These are phyloP conservation scores for Drosophila melanosoma DNA, from an alignment of 2,888 invertebrate genomes.

Conservation along the genomic window DNA sequence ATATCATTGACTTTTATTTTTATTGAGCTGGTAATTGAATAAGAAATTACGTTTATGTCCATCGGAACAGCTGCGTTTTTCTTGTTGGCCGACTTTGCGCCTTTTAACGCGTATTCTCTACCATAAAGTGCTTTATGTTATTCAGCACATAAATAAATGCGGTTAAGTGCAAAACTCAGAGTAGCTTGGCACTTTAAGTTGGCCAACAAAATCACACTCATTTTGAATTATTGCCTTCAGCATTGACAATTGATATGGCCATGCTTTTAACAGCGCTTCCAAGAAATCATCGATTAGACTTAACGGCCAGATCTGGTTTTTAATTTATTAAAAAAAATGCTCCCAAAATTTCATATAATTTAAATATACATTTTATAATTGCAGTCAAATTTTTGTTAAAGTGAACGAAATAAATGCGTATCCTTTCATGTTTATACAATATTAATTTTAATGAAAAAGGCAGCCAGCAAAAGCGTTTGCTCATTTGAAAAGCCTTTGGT, in stretches of 20 bases:
- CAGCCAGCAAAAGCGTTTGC: neutral
- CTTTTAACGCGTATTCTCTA: slow-evolving; percentile 50
- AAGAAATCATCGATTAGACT: neutral
- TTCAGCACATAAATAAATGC: slow-evolving; percentile 55
- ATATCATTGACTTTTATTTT: slow-evolving; percentile 74
- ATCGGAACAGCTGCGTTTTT: slow-evolving; percentile 28
- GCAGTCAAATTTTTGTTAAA: neutral
- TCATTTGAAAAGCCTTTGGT: neutral
- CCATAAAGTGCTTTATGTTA: slow-evolving; percentile 58
- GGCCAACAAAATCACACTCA: slow-evolving; percentile 49
- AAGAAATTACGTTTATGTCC: slow-evolving; percentile 70
- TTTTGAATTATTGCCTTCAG: slow-evolving; percentile 35
- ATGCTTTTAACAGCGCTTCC: slow-evolving; percentile 27
- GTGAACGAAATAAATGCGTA: neutral
- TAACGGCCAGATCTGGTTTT: neutral
- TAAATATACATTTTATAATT: neutral
- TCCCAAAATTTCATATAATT: neutral
- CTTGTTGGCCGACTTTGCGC: slow-evolving; percentile 47
- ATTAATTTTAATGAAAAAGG: neutral
- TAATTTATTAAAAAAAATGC: neutral
- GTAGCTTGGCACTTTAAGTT: slow-evolving; percentile 31
- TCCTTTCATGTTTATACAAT: neutral
- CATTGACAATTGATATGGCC: slow-evolving; percentile 27
- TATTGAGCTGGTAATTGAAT: slow-evolving; percentile 77
- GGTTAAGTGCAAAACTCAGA: slow-evolving; percentile 17